phyloP scores from a whole-genome alignment of 2,113 vertebrate species.

The Vanacampus margaritifer region DNA sequence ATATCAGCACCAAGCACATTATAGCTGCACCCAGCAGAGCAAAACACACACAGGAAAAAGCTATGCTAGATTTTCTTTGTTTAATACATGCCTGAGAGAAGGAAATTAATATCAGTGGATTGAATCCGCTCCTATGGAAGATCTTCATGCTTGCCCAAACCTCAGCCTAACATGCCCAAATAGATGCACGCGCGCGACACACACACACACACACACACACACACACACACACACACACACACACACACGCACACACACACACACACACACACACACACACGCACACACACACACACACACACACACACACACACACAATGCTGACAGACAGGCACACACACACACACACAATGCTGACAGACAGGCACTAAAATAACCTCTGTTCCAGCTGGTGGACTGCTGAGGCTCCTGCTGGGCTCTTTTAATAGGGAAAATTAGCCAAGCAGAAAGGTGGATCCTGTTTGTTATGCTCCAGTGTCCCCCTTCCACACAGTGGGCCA shows the following conservation, averaged over 20 bases:
- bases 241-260: constrained; percentile 26
- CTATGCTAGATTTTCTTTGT: constrained; percentile 60
- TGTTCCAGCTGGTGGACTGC: constrained; percentile 89
- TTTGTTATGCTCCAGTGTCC: constrained; percentile 92
- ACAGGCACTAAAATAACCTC: constrained; percentile 90
- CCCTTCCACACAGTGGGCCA: constrained; percentile 78
- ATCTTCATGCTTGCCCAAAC: constrained; percentile 65
- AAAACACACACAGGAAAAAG: constrained; percentile 42
- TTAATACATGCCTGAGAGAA: constrained; percentile 63
- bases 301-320: constrained; percentile 27
- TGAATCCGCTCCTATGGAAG: constrained; percentile 70
- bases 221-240: constrained; percentile 3
- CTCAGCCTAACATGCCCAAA: constrained; percentile 41
- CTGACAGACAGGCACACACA: constrained; percentile 76
- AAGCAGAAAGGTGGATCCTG: constrained; percentile 97
- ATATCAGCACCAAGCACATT: constrained; percentile 58
- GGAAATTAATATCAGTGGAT: constrained; percentile 72
- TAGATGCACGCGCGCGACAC: constrained; percentile 47
- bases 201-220: constrained; percentile 20
- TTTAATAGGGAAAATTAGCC: constrained; percentile 98
- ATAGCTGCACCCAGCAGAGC: constrained; percentile 45
- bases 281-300: constrained; percentile 27
- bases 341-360: constrained; percentile 62
- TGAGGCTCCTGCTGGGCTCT: constrained; percentile 89
- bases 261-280: constrained; percentile 20